A percentile compares a stretch with the other conserved stretches of the same genome.
Conservation (phyloP, 37 sponge, comb jelly and placozoan genomes). For the Hormiphora californensis region DNA sequence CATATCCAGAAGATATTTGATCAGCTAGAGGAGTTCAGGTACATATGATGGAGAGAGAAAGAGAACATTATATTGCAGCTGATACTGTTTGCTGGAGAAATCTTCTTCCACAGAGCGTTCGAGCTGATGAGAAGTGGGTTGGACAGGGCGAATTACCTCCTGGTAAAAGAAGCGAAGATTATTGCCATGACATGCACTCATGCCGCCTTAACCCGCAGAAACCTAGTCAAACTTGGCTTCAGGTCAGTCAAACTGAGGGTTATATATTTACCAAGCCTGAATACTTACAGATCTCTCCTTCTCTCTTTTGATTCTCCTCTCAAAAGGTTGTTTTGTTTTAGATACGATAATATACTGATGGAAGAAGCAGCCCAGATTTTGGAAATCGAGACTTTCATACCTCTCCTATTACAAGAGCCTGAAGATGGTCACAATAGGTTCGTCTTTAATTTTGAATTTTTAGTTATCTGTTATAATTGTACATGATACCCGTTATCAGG, state of each 20-base stretch:
- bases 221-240: slow-evolving; percentile 92
- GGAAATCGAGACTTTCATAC: slow-evolving; percentile 98
- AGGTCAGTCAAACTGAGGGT: slow-evolving; percentile 60
- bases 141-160: slow-evolving; percentile 90
- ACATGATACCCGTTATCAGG: neutral
- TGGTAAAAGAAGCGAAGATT: slow-evolving; percentile 91
- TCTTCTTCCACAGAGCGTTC: slow-evolving; percentile 67
- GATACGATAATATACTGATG: slow-evolving; percentile 98
- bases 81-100: neutral
- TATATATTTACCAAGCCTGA: neutral
- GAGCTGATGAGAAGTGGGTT: slow-evolving; percentile 82
- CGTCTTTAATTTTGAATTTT: neutral
- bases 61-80: neutral
- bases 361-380: slow-evolving; percentile 98
- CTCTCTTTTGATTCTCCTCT: neutral
- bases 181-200: slow-evolving; percentile 99
- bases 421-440: slow-evolving; percentile 75
- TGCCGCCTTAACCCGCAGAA: slow-evolving; percentile 90
- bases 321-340: neutral
- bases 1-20: slow-evolving; percentile 89
- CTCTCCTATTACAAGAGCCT: slow-evolving; percentile 92
- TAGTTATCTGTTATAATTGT: neutral
- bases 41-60: neutral
- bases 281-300: neutral
- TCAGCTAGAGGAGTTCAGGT: slow-evolving; percentile 74